Conservation (phyloP, 1,140 invertebrate species). For the Ladona fulva region DNA sequence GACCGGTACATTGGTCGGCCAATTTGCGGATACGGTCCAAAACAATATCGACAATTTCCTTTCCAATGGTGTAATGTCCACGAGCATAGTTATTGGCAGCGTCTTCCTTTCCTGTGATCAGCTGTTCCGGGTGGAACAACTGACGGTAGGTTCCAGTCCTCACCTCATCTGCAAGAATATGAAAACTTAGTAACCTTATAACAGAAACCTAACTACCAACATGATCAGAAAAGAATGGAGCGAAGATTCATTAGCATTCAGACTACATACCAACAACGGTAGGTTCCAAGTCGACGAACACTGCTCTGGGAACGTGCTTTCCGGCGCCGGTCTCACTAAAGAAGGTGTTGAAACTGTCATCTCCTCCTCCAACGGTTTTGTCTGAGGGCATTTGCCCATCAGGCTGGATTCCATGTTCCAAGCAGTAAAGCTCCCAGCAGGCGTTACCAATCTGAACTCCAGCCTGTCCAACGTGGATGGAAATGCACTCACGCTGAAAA, state of each 20-base stretch:
- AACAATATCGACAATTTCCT: conserved; percentile 74
- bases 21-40: conserved; percentile 69
- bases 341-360: conserved; percentile 82
- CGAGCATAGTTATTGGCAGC: conserved; percentile 84
- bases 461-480: conserved; percentile 79
- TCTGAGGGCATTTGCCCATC: conserved; percentile 66
- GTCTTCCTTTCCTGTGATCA: conserved; percentile 80
- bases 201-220: too few relatives aligned
- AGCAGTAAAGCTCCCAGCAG: conserved; percentile 78
- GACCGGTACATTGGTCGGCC: conserved; percentile 76
- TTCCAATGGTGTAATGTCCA: conserved; percentile 86
- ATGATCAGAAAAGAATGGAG: too few relatives aligned
- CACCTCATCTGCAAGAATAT: conserved; percentile 56
- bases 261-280: conserved; percentile 65
- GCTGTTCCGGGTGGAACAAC: conserved; percentile 76
- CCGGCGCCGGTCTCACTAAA: conserved; percentile 82
- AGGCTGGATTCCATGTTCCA: conserved; percentile 84
- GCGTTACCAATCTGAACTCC: conserved; percentile 85
- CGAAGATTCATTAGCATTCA: too few relatives aligned
- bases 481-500: conserved; percentile 69
- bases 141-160: conserved; percentile 73
- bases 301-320: conserved; percentile 76
- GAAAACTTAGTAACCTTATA: too few relatives aligned
- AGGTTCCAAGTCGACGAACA: conserved; percentile 80
- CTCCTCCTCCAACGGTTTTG: conserved; percentile 53